Evolutionary conservation across 1,140 invertebrate genomes (phyloP).

Genomic region (Callitettix versicolor): DNA sequence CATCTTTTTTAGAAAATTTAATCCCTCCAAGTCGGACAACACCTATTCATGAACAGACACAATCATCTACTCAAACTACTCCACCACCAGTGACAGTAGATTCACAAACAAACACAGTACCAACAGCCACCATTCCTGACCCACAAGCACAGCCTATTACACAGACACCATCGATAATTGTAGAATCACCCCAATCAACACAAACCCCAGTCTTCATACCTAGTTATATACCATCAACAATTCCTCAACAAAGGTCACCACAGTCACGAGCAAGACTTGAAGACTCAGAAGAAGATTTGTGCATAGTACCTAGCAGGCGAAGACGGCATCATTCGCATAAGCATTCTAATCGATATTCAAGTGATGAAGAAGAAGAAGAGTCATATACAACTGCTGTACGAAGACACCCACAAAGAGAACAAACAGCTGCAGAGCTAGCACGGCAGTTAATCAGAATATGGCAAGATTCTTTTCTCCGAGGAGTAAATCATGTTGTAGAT

Average conservation of each 20-base stretch:
- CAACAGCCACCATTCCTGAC: neutral
- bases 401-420: neutral
- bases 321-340: constrained; percentile 5
- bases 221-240: constrained; percentile 1
- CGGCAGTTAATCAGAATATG: constrained; percentile 19
- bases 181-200: constrained; percentile 10
- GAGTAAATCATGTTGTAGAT: constrained; percentile 9
- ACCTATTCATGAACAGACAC: constrained; percentile 5
- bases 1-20: constrained; percentile 28
- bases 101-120: constrained; percentile 8
- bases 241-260: constrained; percentile 1
- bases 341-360: neutral
- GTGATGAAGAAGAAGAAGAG: constrained; percentile 10
- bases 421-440: constrained; percentile 10
- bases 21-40: constrained; percentile 20
- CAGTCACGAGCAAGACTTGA: neutral
- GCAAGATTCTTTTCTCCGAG: constrained; percentile 6
- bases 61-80: constrained; percentile 12
- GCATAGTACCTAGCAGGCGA: neutral
- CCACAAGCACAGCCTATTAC: neutral
- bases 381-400: neutral
- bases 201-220: constrained; percentile 3
- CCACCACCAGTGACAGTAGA: constrained; percentile 3
- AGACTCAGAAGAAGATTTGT: neutral
- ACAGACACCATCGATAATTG: constrained; percentile 9